Evolutionary conservation across 2,888 invertebrate genomes (phyloP).

Genomic region (Tipula lateralis): DNA sequence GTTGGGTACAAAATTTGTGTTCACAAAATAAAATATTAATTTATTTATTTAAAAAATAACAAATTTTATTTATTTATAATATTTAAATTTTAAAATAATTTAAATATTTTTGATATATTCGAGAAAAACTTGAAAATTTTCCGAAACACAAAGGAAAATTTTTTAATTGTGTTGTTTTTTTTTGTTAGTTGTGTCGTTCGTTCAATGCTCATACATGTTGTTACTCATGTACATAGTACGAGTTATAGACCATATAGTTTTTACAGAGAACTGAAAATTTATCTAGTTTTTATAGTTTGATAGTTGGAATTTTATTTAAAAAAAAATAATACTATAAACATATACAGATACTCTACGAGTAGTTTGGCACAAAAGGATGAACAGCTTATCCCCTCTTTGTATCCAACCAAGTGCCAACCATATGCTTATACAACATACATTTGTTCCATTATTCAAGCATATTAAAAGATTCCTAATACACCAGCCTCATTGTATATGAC

Average conservation of each 20-base stretch:
- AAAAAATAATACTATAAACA: background rate
- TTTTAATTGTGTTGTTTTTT: background rate
- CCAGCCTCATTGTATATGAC: too few relatives aligned
- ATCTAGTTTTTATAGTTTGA: background rate
- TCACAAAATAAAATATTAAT: background rate
- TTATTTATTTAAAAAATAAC: background rate
- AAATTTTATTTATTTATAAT: background rate
- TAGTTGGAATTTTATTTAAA: background rate
- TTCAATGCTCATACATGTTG: background rate
- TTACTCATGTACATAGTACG: too few relatives aligned
- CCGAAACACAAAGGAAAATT: background rate
- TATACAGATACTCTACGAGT: too few relatives aligned
- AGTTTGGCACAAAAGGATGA: background rate
- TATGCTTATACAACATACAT: background rate
- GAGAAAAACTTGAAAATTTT: background rate
- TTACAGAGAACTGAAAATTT: background rate
- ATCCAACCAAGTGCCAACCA: background rate
- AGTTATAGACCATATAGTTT: background rate
- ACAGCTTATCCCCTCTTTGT: background rate
- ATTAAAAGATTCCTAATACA: background rate
- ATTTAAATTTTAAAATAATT: conserved; percentile 12
- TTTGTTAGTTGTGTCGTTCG: background rate
- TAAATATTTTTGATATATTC: background rate
- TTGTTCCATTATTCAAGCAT: background rate
- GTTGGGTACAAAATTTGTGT: background rate